Conservation (phyloP, 1,140 invertebrate genomes). For the Drosophila kurseongensis region DNA sequence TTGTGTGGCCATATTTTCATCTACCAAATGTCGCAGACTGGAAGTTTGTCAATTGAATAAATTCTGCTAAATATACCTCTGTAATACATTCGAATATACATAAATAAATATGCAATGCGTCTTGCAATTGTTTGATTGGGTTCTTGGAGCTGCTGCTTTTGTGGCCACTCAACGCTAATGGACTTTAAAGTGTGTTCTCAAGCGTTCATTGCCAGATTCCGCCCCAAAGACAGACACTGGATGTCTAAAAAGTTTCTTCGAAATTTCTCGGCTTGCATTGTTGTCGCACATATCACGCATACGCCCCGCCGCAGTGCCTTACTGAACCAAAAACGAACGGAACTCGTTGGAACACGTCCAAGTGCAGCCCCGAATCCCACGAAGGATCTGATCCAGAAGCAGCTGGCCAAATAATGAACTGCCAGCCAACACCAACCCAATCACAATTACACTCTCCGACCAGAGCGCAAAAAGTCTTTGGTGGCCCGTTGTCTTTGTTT, state of each 20-base stretch:
- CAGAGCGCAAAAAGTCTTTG: constrained; percentile 31
- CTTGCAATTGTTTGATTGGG: constrained; percentile 43
- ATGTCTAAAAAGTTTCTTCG: constrained; percentile 35
- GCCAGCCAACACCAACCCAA: constrained; percentile 44
- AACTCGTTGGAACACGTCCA: constrained; percentile 35
- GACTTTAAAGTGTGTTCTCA: constrained; percentile 80
- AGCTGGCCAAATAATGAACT: constrained; percentile 60
- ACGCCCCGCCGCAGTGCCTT: constrained; percentile 60
- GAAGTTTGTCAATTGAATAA: constrained; percentile 57
- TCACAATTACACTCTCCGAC: constrained; percentile 45
- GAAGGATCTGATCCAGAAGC: constrained; percentile 25
- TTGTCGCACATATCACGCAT: constrained; percentile 63
- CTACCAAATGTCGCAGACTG: constrained; percentile 48
- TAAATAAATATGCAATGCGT: constrained; percentile 47
- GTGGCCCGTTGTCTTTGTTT: constrained; percentile 48
- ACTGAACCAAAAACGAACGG: constrained; percentile 18
- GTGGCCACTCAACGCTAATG: constrained; percentile 73
- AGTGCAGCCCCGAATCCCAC: constrained; percentile 10
- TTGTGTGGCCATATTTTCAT: constrained; percentile 37
- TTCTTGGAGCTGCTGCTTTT: constrained; percentile 21
- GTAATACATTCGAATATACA: constrained; percentile 33
- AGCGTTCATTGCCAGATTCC: constrained; percentile 57
- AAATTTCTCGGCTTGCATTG: constrained; percentile 47
- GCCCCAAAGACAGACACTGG: constrained; percentile 26
- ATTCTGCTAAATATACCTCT: constrained; percentile 40